Evolutionary conservation across 2,113 vertebrate species (phyloP).

Genomic region (Sus scrofa): T2T-Sscrofa CM000813.6:131554501-131555000

Average conservation of each 20-base stretch:
- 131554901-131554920: neutral
- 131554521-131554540: neutral
- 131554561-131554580: neutral
- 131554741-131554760: neutral
- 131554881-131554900: neutral
- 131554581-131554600: neutral
- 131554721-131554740: neutral
- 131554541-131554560: neutral
- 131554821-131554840: neutral
- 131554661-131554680: neutral
- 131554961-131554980: neutral
- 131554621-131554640: neutral
- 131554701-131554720: neutral
- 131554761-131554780: neutral
- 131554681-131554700: neutral
- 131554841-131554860: neutral
- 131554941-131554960: accelerated
- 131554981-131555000: neutral
- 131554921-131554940: neutral
- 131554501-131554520: neutral
- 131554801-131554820: neutral
- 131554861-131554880: neutral
- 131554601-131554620: neutral
- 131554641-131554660: neutral
- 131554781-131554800: neutral